phyloP scores from a whole-genome alignment of 2,797 vertebrate species.

The Sarcophilus harrisii region DNA sequence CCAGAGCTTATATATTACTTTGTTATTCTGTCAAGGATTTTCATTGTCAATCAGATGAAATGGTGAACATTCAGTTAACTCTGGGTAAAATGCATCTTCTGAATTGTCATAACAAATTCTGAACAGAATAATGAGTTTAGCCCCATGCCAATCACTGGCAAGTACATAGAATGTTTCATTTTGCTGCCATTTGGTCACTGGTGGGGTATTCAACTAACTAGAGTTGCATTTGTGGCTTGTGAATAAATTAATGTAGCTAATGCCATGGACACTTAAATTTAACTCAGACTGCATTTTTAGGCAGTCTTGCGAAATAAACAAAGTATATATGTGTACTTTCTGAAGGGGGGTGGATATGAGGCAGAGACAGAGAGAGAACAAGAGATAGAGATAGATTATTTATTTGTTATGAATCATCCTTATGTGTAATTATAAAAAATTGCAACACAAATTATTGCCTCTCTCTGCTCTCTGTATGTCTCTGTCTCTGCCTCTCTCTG shows the following conservation, averaged over 20 bases:
- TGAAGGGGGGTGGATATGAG: background rate
- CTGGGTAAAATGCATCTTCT: background rate
- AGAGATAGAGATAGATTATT: no score
- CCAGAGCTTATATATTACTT: background rate
- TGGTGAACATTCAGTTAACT: background rate
- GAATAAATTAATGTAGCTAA: background rate
- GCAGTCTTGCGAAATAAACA: background rate
- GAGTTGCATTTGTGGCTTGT: background rate
- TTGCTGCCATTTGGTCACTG: background rate
- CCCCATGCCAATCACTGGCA: background rate
- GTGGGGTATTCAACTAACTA: accelerated
- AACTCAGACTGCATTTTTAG: background rate
- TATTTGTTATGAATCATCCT: background rate
- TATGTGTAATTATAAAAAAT: background rate
- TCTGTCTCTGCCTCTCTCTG: background rate
- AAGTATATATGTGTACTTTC: background rate
- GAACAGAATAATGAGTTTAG: background rate
- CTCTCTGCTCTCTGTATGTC: background rate
- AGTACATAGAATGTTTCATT: background rate
- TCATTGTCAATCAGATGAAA: background rate
- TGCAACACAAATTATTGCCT: background rate
- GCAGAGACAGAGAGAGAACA: no score
- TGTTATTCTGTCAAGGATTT: constrained; percentile 23
- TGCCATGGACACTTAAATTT: background rate
- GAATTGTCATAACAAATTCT: constrained; percentile 12